phyloP scores from a whole-genome alignment of 2,888 invertebrate species.

The Netelia inedita region DNA sequence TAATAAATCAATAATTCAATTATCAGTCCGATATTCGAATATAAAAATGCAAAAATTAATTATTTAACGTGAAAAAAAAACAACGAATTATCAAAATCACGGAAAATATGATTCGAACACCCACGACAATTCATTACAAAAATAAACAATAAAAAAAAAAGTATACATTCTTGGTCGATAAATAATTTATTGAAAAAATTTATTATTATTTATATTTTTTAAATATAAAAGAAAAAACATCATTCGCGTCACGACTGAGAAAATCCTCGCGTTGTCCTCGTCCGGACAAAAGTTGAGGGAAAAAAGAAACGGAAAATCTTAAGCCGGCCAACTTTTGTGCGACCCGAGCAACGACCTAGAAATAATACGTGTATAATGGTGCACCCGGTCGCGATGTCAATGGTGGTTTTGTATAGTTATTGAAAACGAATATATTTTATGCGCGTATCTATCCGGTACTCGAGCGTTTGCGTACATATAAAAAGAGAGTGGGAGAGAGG shows the following conservation, averaged over 20 bases:
- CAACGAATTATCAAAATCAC: too few species aligned
- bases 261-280: constrained; percentile 3
- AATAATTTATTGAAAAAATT: background rate
- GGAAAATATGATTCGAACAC: too few species aligned
- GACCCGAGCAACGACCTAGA: background rate
- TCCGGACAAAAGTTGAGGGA: constrained; percentile 1
- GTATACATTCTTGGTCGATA: too few species aligned
- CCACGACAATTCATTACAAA: too few species aligned
- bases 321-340: constrained; percentile 1
- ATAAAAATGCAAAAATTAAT: too few species aligned
- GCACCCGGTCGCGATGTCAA: constrained; percentile 1
- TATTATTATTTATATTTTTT: background rate
- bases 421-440: constrained; percentile 19
- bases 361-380: constrained; percentile 3
- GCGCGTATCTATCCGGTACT: background rate
- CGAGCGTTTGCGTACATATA: background rate
- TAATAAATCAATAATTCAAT: background rate
- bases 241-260: background rate
- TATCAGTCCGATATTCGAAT: too few species aligned
- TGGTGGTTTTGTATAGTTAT: constrained; percentile 24
- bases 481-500: background rate
- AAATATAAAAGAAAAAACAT: too few species aligned
- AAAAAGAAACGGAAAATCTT: background rate
- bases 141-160: too few species aligned
- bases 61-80: too few species aligned